These are phyloP conservation scores for Mythimna vitellina DNA, from an alignment of 2,888 invertebrate species.

Conservation along the genomic window DNA sequence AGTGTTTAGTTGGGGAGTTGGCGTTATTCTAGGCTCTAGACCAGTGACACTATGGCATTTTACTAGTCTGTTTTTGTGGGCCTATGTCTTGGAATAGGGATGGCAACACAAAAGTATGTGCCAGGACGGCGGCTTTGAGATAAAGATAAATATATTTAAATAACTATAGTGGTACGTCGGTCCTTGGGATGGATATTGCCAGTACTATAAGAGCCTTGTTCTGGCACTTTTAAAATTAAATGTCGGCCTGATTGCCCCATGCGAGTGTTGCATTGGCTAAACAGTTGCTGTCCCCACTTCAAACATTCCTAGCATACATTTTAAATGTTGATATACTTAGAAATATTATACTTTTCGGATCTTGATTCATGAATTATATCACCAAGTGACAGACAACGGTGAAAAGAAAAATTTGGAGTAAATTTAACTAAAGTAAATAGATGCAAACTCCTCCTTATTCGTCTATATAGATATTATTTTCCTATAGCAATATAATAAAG, in stretches of 20 bases:
- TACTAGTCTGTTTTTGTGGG: conserved; percentile 25
- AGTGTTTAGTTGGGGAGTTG: conserved; percentile 46
- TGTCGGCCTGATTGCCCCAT: not conserved
- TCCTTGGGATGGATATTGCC: too few relatives aligned
- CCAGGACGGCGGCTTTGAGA: not conserved
- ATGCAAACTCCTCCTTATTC: conserved; percentile 5
- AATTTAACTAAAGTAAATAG: conserved; percentile 1
- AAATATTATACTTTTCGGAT: conserved; percentile 1
- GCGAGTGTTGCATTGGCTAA: not conserved
- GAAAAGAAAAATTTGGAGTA: not conserved
- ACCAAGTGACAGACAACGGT: not conserved
- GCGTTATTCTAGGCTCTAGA: conserved; percentile 20
- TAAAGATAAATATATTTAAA: not conserved
- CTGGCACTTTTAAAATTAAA: not conserved
- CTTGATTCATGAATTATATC: conserved; percentile 12
- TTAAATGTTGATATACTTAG: conserved; percentile 11
- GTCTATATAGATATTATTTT: conserved; percentile 27
- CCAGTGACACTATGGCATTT: conserved; percentile 24
- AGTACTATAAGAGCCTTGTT: too few relatives aligned
- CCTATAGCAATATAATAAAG: conserved; percentile 16
- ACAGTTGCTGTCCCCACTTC: conserved; percentile 14
- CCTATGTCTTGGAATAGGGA: conserved; percentile 27
- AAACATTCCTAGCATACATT: conserved; percentile 17
- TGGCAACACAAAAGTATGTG: conserved; percentile 21
- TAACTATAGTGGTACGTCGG: too few relatives aligned